Base-by-base conservation (phyloP, 1,140 invertebrate species). In the Pseudobourletiella spinata region DNA sequence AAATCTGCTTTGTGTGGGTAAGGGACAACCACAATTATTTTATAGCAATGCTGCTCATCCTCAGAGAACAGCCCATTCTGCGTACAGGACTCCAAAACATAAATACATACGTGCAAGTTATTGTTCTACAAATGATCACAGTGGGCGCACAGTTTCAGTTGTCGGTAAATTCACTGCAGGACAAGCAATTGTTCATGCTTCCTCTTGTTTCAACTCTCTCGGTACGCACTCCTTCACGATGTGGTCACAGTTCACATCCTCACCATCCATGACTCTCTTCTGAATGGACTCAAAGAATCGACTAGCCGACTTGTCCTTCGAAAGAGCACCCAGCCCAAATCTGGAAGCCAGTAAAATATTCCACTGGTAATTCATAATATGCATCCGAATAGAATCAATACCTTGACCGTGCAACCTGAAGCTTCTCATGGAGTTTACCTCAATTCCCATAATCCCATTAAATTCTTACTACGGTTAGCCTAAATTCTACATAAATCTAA, bases 191-290 rank as follows among this genome's bases (percentile, higher is more conserved):
- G 35, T 42, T 18, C 18, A 39, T 39, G 32, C 8, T n/a, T 52
- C 11, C 22, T 55, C 28, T 32, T 20, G 22, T 55, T 52, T 16
- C 8, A 57, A 22, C 42, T 25, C 39, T 46, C 26, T 28, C 29
- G 32, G 59, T 3, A 44, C 35, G 39, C 65, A 69, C 25, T 58
- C 62, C 18, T 61, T 58, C 24, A 67, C 62, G 28, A 66, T 60
- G 24, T 59, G 52, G 39, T 64, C 59, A 61, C 68, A 70, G 57
- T 70, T 56, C 6, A 70, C 65, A 48, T 65, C 57, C 32, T 70
- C 68, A 11, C 68, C 68, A 44, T 62, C 61, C 24, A 29, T 60
- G 25, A 70, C 42, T 25, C 63, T 54, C 14, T 24, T 32, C 28
- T 67, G 58, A 30, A 70, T 67, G 8, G 59, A 64, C 29, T 57